Conservation (phyloP, 37 sponge, comb jelly and placozoan genomes). For the Cliona cf. orientalis region DNA sequence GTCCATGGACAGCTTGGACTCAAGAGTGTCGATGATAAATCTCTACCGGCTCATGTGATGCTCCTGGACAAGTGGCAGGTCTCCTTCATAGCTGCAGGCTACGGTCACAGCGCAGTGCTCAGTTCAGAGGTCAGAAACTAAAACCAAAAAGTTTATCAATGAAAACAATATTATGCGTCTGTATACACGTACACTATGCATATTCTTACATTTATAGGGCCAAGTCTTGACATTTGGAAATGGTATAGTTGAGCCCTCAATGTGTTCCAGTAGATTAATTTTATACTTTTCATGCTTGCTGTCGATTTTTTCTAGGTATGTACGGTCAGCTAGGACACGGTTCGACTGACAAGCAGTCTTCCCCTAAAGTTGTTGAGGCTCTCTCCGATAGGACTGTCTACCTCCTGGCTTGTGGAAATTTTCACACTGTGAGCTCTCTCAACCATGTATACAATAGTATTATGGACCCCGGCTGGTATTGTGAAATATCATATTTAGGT, state of each 20-base stretch:
- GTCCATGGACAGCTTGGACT: constrained; percentile 85
- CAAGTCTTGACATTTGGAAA: constrained; percentile 81
- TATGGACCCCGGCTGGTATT: too few relatives aligned
- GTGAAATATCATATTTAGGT: neutral
- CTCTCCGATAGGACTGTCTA: constrained; percentile 38
- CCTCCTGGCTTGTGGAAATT: constrained; percentile 69
- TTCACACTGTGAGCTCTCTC: constrained; percentile 64
- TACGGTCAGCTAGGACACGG: constrained; percentile 86
- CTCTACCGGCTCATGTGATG: constrained; percentile 63
- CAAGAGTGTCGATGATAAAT: constrained; percentile 48
- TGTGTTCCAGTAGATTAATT: neutral
- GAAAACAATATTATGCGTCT: neutral
- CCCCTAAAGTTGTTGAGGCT: constrained; percentile 40
- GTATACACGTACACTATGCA: neutral
- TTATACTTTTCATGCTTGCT: neutral
- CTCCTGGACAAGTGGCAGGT: constrained; percentile 52
- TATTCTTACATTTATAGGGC: constrained; percentile 31
- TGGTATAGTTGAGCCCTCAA: constrained; percentile 28
- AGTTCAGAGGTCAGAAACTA: constrained; percentile 41
- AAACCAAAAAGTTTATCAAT: neutral
- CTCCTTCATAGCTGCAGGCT: constrained; percentile 70
- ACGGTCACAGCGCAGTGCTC: constrained; percentile 75
- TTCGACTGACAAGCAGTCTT: constrained; percentile 54
- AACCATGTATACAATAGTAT: neutral
- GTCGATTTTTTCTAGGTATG: constrained; percentile 34